Percentiles rank a stretch among this genome's conserved stretches.
Evolutionary conservation across 2,797 vertebrate species (phyloP).

Genomic region (Lagocephalus sceleratus): DNA sequence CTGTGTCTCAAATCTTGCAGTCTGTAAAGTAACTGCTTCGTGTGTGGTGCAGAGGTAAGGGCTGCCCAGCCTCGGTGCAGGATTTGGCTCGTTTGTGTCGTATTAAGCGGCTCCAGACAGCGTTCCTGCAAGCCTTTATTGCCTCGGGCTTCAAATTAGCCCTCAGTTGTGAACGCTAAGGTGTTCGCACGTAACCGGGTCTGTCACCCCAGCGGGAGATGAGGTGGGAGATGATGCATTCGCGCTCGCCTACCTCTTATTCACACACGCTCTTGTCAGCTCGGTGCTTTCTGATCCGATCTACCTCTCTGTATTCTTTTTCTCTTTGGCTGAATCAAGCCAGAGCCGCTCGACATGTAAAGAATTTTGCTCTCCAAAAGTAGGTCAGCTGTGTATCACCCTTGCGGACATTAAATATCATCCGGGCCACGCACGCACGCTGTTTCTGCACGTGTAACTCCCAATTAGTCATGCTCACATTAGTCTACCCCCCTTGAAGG

Average conservation of each 20-base stretch:
- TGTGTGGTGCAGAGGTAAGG: conserved; percentile 29
- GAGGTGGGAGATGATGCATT: conserved; percentile 12
- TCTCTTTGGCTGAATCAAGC: conserved; percentile 43
- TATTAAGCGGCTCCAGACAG: conserved; percentile 55
- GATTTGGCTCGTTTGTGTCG: conserved; percentile 53
- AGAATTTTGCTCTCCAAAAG: conserved; percentile 69
- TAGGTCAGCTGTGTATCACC: conserved; percentile 77
- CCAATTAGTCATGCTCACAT: conserved; percentile 50
- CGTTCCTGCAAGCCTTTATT: conserved; percentile 45
- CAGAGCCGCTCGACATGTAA: conserved; percentile 58
- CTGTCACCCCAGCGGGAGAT: conserved; percentile 38
- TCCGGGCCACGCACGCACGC: conserved; percentile 49
- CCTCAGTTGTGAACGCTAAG: conserved; percentile 26
- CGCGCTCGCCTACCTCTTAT: conserved; percentile 10
- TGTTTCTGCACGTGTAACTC: conserved; percentile 58
- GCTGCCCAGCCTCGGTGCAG: conserved; percentile 22
- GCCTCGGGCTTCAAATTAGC: conserved; percentile 23
- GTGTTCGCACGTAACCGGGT: conserved; percentile 23
- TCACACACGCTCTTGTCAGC: conserved; percentile 14
- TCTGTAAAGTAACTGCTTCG: conserved; percentile 27
- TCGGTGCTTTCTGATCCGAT: conserved; percentile 25
- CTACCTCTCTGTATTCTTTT: conserved; percentile 30
- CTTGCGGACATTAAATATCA: conserved; percentile 67
- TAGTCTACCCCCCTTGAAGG: conserved; percentile 12
- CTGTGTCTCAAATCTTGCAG: conserved; percentile 64